Evolutionary conservation across 2,888 invertebrate species (phyloP).

Genomic region (Agrotis segetum): DNA sequence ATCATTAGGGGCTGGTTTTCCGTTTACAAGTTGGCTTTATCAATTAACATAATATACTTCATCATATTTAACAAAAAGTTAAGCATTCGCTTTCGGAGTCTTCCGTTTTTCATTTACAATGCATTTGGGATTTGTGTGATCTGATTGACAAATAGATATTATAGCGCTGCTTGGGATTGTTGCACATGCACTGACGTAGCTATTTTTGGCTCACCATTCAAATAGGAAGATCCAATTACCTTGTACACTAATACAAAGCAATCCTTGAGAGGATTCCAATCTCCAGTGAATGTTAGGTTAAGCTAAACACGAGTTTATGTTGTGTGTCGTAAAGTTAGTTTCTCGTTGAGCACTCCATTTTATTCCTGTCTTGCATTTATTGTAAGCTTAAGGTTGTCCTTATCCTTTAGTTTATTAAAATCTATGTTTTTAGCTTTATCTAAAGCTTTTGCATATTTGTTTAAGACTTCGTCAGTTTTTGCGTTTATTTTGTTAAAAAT

Average conservation of each 20-base stretch:
- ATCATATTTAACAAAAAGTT: slow-evolving; percentile 32
- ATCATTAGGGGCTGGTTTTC: slow-evolving; percentile 20
- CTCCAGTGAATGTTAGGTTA: slow-evolving; percentile 50
- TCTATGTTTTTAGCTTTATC: slow-evolving; percentile 49
- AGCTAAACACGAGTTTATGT: slow-evolving; percentile 45
- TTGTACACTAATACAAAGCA: slow-evolving; percentile 19
- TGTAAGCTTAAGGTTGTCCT: slow-evolving; percentile 50
- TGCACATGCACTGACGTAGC: slow-evolving; percentile 53
- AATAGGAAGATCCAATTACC: slow-evolving; percentile 28
- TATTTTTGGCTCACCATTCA: slow-evolving; percentile 26
- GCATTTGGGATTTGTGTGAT: slow-evolving; percentile 40
- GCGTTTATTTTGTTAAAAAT: slow-evolving; percentile 13
- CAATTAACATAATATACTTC: slow-evolving; percentile 29
- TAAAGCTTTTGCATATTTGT: slow-evolving; percentile 46
- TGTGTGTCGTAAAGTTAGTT: slow-evolving; percentile 51
- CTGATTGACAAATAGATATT: slow-evolving; percentile 38
- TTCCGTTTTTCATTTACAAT: slow-evolving; percentile 22
- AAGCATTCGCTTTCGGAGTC: slow-evolving; percentile 29
- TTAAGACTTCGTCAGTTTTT: slow-evolving; percentile 25
- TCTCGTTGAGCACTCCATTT: slow-evolving; percentile 47
- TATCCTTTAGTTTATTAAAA: slow-evolving; percentile 31
- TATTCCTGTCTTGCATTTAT: slow-evolving; percentile 45
- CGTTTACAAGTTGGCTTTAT: slow-evolving; percentile 27
- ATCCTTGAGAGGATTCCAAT: slow-evolving; percentile 27
- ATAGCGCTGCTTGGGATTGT: slow-evolving; percentile 52